Evolutionary conservation across 2,888 invertebrate genomes (phyloP), one percentile per base, ranked within the genome.

Genomic region (Micropterix aruncella): DNA sequence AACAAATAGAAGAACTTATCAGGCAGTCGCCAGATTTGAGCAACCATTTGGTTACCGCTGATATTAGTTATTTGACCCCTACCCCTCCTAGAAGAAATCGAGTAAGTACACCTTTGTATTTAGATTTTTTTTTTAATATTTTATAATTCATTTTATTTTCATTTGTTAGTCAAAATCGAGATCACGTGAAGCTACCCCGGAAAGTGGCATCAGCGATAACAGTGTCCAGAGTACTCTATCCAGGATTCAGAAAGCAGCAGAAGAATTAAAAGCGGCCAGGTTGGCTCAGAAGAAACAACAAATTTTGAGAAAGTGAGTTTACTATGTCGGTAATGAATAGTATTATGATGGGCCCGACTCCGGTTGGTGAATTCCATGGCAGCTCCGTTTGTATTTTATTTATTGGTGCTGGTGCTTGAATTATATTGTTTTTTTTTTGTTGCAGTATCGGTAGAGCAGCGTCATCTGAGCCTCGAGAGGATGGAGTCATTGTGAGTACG

Each of bases 1-100:
- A 87, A 57, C 83, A 86, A 48, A 82, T 89, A 39, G 88, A 89
- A 49, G 83, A 84, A 54, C 65, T 89, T 38, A 80, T 85, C 59
- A 81, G 82, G 58, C 73, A 85, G 48, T 83, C 83, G 44, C 87
- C 87, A 1, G 85, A 86, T 46, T 56, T 84, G 43, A 69, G 57
- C 64, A 53, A 61, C 49, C 52, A 63, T 60, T 51, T 61, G 62
- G 2, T 69, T 63, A 52, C 68, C 61, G 64, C 71, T 53, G 60
- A 64, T 63, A 57, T 65, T 19, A 62, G 57, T 43, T 56, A 59
- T 36, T 66, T 76, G 54, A 81, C 81, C 12, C 83, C 83, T 4
- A 83, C 81, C 3, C 82, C 83, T 9, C 83, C 83, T 0, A 69
- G 80, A 55, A 66, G 83, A 54, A 74, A 76, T 47, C 78, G 78